Evolutionary conservation across 2,888 invertebrate species (phyloP).

Genomic region (Bimastos eiseni): DNA sequence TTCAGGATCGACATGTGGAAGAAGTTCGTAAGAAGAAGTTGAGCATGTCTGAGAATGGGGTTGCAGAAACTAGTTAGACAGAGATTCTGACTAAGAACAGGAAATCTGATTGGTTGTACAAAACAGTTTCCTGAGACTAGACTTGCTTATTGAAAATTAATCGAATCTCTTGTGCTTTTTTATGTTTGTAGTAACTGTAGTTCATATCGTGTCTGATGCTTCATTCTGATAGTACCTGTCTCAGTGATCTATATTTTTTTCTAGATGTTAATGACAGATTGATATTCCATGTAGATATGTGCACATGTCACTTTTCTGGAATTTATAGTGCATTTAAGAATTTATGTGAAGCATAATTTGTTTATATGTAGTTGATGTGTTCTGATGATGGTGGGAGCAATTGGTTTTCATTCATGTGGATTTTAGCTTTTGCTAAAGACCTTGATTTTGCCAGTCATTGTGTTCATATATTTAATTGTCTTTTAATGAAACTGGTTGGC

Average conservation of each 20-base stretch:
- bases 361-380: not conserved
- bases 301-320: not conserved
- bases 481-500: not conserved
- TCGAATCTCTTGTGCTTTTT: not conserved
- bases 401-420: not conserved
- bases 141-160: not conserved
- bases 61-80: not conserved
- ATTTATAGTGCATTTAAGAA: not conserved
- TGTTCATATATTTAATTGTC: not conserved
- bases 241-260: not conserved
- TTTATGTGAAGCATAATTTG: not conserved
- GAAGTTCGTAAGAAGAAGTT: slow-evolving; percentile 37
- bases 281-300: not conserved
- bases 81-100: not conserved
- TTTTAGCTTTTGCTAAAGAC: not conserved
- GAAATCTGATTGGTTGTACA: not conserved
- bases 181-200: not conserved
- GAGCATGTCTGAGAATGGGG: slow-evolving; percentile 8
- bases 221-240: not conserved
- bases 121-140: not conserved
- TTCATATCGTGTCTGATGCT: not conserved
- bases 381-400: not conserved
- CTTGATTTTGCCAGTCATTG: not conserved
- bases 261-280: not conserved
- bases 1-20: slow-evolving; percentile 31